phyloP scores from a whole-genome alignment of 2,797 vertebrate genomes.

The Brotula barbata region DNA sequence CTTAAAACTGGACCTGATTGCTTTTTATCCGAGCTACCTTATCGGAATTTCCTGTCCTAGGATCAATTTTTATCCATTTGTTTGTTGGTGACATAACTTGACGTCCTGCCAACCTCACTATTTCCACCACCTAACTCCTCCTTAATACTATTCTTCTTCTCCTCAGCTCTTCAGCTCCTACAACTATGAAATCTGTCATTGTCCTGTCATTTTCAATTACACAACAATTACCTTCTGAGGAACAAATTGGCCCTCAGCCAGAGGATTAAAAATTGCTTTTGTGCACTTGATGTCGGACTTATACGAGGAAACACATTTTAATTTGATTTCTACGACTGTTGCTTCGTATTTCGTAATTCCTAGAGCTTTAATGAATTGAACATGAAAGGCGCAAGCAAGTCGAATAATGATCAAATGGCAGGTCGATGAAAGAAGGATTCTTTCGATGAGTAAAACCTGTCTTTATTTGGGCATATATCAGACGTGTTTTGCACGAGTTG shows the following conservation, averaged over 20 bases:
- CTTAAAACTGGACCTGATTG: conserved; percentile 62
- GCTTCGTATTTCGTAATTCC: too few species aligned
- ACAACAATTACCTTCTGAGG: background rate
- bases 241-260: too few species aligned
- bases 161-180: background rate
- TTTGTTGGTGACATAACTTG: conserved; percentile 35
- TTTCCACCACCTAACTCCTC: background rate
- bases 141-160: background rate
- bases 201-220: background rate
- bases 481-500: background rate
- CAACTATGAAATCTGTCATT: background rate
- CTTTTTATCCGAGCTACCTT: conserved; percentile 53
- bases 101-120: conserved; percentile 11
- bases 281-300: too few species aligned
- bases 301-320: too few species aligned
- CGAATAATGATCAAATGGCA: background rate
- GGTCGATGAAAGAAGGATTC: too few species aligned
- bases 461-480: too few species aligned
- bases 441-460: too few species aligned
- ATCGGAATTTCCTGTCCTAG: conserved; percentile 35
- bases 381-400: too few species aligned
- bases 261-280: too few species aligned
- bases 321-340: too few species aligned
- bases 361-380: too few species aligned
- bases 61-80: conserved; percentile 42